Evolutionary conservation across 2,888 invertebrate genomes (phyloP), one percentile per base, ranked within the genome.

Genomic region (Anthophora plumipes): DNA sequence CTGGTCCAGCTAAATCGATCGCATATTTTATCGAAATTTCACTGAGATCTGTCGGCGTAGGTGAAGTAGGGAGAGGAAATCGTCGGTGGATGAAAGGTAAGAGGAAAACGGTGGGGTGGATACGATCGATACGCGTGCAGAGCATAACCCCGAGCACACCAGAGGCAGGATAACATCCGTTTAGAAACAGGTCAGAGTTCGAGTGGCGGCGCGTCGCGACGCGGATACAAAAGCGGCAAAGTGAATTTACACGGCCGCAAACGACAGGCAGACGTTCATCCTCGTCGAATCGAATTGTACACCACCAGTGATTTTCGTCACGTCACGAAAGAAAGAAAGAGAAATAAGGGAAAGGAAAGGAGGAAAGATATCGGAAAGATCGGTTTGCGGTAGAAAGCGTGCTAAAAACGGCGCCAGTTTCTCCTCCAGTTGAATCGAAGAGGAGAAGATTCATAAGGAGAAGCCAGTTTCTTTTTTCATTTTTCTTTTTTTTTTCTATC

Each of bases 161-260:
- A 68, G 70, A 64, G 61, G 17, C 69, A 31, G 80, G 63, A 77
- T 73, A 75, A 75, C 75, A 68, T 80, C 73, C 67, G 54, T 64
- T n/a, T 63, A 39, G 74, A 76, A 85, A 83, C 71, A 52, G 73
- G 68, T 80, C 77, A 57, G 59, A 54, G 48, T 63, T 75, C 54
- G 48, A 25, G 60, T 17, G 57, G 12, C 50, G 37, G 60, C 43
- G 60, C 43, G 52, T 31, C 43, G 41, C 41, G 7, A 12, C 12
- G 20, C 46, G 31, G 48, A 11, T 31, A 61, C 55, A 48, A 64
- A n/a, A 41, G 48, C 20, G 17, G 5, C 48, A 31, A 48, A 48
- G 41, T 59, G 64, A 66, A 72, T 64, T 77, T 54, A 70, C 60
- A 25, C 52, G 25, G 25, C 41, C 14, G 20, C 41, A 12, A 20